Conservation (phyloP, 2,797 vertebrate genomes). For the Enteromius treurensis region DNA sequence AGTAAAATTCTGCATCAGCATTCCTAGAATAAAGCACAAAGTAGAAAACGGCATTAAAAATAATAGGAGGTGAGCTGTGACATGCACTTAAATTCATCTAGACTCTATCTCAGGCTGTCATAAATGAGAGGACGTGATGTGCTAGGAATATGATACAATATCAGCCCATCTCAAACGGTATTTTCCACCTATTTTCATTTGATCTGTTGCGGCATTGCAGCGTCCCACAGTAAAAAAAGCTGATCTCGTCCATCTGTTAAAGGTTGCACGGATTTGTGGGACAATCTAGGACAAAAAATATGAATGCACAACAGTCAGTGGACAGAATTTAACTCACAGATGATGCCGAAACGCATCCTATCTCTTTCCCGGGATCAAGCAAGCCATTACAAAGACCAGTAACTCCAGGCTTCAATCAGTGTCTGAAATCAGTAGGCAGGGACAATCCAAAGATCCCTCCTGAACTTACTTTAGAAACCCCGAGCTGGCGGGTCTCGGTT, state of each 20-base stretch:
- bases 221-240: not conserved
- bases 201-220: conserved; percentile 18
- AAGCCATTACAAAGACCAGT: conserved; percentile 15
- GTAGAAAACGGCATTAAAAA: conserved; percentile 20
- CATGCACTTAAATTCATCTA: conserved; percentile 24
- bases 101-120: conserved; percentile 7
- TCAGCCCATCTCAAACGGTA: conserved; percentile 5
- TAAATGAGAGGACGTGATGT: conserved; percentile 30
- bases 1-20: conserved; percentile 38
- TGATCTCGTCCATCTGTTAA: conserved; percentile 41
- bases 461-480: conserved; percentile 35
- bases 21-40: conserved; percentile 40
- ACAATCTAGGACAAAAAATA: conserved; percentile 25
- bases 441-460: conserved; percentile 35
- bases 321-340: conserved; percentile 31
- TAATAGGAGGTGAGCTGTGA: conserved; percentile 28
- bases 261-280: conserved; percentile 39
- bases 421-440: conserved; percentile 44
- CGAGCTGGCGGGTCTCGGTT: conserved; percentile 13
- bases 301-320: conserved; percentile 25
- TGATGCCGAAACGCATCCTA: conserved; percentile 12
- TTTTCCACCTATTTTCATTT: conserved; percentile 40
- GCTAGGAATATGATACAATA: conserved; percentile 32
- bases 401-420: conserved; percentile 31
- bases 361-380: conserved; percentile 19